A percentile compares a stretch with the other conserved stretches of the same genome.
Evolutionary conservation across 2,888 invertebrate species (phyloP).

Genomic region (Drosophila paranaensis): DNA sequence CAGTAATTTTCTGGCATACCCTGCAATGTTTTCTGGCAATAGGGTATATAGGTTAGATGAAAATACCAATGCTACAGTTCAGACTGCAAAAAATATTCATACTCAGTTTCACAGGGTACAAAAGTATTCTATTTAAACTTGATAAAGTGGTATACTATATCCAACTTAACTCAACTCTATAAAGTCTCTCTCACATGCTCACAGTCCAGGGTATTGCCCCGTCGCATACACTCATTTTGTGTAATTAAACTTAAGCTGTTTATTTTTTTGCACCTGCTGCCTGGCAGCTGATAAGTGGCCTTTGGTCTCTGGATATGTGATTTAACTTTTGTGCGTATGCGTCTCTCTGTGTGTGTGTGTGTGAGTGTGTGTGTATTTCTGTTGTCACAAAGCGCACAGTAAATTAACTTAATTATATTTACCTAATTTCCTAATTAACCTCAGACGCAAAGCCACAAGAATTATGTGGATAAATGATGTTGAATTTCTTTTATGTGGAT

Average conservation of each 20-base stretch:
- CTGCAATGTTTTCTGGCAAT: neutral
- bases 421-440: constrained; percentile 77
- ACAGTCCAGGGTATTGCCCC: constrained; percentile 6
- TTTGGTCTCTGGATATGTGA: constrained; percentile 53
- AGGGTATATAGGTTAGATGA: neutral
- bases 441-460: constrained; percentile 57
- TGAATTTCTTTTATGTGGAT: constrained; percentile 34
- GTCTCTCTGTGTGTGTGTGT: constrained; percentile 27
- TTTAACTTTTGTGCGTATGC: constrained; percentile 51
- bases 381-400: constrained; percentile 48
- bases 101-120: neutral
- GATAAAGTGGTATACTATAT: no score
- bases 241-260: constrained; percentile 28
- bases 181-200: neutral
- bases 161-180: no score
- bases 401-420: constrained; percentile 76
- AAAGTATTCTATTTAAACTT: no score
- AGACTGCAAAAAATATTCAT: neutral
- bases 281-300: constrained; percentile 51
- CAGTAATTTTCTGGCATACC: constrained; percentile 33
- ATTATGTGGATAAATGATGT: constrained; percentile 51
- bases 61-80: no score
- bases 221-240: neutral
- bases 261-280: constrained; percentile 47
- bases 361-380: constrained; percentile 39